Evolutionary conservation across 2,113 vertebrate genomes (phyloP), one percentile per base, ranked within the genome.

Genomic region (Myanophis thanlyinensis): DNA sequence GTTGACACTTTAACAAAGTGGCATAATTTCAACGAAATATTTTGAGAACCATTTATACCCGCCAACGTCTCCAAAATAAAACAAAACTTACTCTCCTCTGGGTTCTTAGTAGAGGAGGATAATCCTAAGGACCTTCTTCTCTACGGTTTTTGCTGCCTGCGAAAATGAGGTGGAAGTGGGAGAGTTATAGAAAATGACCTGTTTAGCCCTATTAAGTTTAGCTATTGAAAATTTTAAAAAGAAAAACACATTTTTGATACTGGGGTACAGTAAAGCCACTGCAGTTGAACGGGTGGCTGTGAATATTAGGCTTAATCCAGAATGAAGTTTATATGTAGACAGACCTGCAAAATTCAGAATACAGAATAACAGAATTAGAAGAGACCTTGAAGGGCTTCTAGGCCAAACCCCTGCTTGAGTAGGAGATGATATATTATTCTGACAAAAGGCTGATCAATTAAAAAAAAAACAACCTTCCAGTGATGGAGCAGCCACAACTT

Each of bases 1-100:
- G 90, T 80, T 84, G n/a, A 6, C 59, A 46, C 22, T 87, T 87
- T 94, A 95, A 87, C 8, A 0, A 93, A 1, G 22, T 92, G 40
- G 49, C 85, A 53, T 87, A 25, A 47, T 56, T 91, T 87, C 15
- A 93, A 10, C 56, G 15, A 91, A 94, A 88, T 35, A 86, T 49
- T 90, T 40, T 85, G 73, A 7, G 85, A 44, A 62, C 44, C 30
- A 25, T 93, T 89, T 89, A 44, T 11, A 18, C 9, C 4, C 91
- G 27, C 22, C 80, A 44, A 27, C 2, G 1, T 5, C 48, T 23
- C 8, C 47, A 40, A 20, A 67, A 44, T 25, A 15, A 87, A 52
- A 52, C 12, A 52, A 35, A 35, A 35, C 18, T 87, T 20, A 87
- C 35, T 85, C 46, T 91, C 46, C 20, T 54, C 3, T 4, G 10